Evolutionary conservation across 2,797 vertebrate species (phyloP).

Genomic region (Fistularia commersonii): DNA sequence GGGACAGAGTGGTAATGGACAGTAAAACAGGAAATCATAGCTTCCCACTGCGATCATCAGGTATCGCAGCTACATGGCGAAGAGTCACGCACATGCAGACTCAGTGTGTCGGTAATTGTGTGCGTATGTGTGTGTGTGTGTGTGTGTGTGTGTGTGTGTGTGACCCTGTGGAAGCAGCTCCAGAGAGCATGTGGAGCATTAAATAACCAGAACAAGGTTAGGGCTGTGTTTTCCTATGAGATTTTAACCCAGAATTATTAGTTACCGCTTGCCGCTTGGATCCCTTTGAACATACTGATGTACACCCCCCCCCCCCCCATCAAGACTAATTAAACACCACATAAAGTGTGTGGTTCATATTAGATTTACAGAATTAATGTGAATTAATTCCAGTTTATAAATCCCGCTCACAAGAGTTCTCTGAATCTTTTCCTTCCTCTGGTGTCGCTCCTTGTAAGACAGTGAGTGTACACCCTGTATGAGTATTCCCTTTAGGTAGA

Average conservation of each 20-base stretch:
- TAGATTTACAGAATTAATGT: not conserved
- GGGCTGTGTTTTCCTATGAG: slow-evolving; percentile 5
- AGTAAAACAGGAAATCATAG: slow-evolving; percentile 13
- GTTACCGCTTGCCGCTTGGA: slow-evolving; percentile 4
- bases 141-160: not conserved
- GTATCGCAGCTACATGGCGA: not conserved
- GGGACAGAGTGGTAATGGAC: slow-evolving; percentile 10
- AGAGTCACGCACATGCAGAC: too few species aligned
- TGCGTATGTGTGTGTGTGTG: not conserved
- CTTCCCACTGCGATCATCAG: slow-evolving; percentile 4
- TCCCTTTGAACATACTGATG: slow-evolving; percentile 9
- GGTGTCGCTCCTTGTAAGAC: slow-evolving; percentile 11
- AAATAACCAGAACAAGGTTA: slow-evolving; percentile 9
- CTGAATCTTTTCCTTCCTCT: slow-evolving; percentile 4
- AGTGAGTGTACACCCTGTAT: slow-evolving; percentile 29
- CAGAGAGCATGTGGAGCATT: slow-evolving; percentile 1
- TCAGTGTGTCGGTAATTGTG: too few species aligned
- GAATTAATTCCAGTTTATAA: not conserved
- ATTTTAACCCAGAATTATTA: slow-evolving; percentile 20
- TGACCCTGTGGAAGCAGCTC: slow-evolving; percentile 11
- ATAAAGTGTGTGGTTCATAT: not conserved
- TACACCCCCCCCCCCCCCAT: slow-evolving; percentile 2
- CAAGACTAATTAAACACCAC: not conserved
- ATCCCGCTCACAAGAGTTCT: not conserved
- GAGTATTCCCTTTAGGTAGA: slow-evolving; percentile 37